Conservation (phyloP, 2,113 vertebrate genomes). For the Cyrtonyx montezumae region DNA sequence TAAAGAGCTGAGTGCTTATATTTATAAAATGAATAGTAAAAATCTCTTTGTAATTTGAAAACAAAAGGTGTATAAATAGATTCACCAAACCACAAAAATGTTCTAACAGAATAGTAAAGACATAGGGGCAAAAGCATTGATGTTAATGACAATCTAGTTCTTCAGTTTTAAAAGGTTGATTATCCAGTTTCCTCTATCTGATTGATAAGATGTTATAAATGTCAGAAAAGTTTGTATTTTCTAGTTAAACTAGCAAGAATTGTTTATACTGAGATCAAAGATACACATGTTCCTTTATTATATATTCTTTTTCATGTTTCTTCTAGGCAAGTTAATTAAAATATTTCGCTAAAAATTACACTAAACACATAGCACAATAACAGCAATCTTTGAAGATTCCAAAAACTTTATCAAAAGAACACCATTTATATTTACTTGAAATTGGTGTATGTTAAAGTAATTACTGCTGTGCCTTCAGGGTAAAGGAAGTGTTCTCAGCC, state of each 20-base stretch:
- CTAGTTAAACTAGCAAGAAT: slow-evolving; percentile 59
- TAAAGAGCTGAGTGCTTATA: background rate
- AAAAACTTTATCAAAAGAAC: slow-evolving; percentile 70
- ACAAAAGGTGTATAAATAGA: background rate
- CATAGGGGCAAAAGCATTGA: slow-evolving; percentile 41
- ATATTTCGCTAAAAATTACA: slow-evolving; percentile 64
- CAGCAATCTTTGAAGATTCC: slow-evolving; percentile 67
- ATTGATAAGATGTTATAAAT: slow-evolving; percentile 66
- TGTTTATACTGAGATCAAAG: slow-evolving; percentile 72
- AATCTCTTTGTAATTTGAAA: slow-evolving; percentile 22
- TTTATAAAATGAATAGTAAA: slow-evolving; percentile 14
- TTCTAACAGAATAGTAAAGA: slow-evolving; percentile 8
- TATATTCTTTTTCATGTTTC: slow-evolving; percentile 61
- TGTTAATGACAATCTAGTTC: slow-evolving; percentile 26
- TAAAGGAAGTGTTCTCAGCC: slow-evolving; percentile 68
- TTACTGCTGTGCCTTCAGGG: slow-evolving; percentile 70
- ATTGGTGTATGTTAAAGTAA: slow-evolving; percentile 70
- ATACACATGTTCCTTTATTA: slow-evolving; percentile 53
- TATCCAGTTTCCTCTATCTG: slow-evolving; percentile 52
- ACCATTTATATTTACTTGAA: slow-evolving; percentile 67
- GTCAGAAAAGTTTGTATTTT: slow-evolving; percentile 63
- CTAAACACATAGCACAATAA: slow-evolving; percentile 62
- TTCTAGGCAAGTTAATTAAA: slow-evolving; percentile 69
- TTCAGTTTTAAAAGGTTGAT: slow-evolving; percentile 12
- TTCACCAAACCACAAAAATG: slow-evolving; percentile 29